These are phyloP conservation scores for Fulmarus glacialis DNA, from an alignment of 2,113 vertebrate species.

Conservation along the genomic window DNA sequence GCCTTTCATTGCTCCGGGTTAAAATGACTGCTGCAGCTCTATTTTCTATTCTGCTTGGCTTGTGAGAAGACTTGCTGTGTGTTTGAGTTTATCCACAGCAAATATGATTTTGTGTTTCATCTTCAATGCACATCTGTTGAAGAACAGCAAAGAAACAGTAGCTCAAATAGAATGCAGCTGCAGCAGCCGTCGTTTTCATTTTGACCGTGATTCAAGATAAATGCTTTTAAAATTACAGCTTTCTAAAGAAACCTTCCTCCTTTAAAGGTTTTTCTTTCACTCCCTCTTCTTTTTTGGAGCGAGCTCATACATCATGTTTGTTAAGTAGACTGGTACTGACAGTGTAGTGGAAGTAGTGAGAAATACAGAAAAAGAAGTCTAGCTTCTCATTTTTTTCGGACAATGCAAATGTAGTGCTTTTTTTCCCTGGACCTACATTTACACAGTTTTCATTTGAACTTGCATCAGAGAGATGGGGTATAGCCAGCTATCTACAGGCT, in stretches of 20 bases:
- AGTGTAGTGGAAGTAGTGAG: not conserved
- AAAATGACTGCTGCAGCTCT: not conserved
- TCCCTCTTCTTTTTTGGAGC: not conserved
- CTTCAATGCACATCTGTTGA: conserved; percentile 56
- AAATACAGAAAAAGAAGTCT: not conserved
- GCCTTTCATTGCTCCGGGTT: not conserved
- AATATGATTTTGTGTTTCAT: conserved; percentile 46
- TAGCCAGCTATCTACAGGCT: not conserved
- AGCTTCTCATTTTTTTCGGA: not conserved
- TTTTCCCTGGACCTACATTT: not conserved
- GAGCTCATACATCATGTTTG: not conserved
- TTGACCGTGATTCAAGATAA: conserved; percentile 47
- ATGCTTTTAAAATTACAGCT: conserved; percentile 61
- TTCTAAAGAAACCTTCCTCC: conserved; percentile 13
- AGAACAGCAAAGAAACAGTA: conserved; percentile 18
- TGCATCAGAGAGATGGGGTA: not conserved
- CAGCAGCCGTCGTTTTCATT: not conserved
- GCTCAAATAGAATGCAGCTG: conserved; percentile 62
- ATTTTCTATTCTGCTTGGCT: not conserved
- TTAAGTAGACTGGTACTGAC: not conserved
- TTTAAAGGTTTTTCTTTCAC: conserved; percentile 7
- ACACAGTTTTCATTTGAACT: not conserved
- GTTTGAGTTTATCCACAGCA: not conserved
- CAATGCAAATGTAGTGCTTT: not conserved
- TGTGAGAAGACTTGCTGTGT: conserved; percentile 9